Evolutionary conservation across 2,888 invertebrate species (phyloP), one percentile per base, ranked within the genome.

Genomic region (Coecobrya sp.): DNA sequence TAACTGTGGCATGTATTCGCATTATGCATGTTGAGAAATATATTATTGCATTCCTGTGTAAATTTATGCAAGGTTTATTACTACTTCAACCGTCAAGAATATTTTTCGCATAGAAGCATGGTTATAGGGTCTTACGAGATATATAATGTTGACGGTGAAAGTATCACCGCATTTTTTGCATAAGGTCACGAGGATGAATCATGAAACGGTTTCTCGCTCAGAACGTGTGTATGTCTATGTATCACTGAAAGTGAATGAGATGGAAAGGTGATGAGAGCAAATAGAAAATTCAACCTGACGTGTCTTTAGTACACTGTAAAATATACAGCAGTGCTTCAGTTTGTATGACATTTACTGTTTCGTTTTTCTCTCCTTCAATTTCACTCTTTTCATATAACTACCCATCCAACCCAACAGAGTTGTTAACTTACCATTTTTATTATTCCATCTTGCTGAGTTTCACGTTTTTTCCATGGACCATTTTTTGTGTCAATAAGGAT

Each of bases 241-340:
- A 19, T 59, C 59, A 8, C 59, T 8, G 19, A 59, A 22, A 59
- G 59, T 59, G 42, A 79, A 73, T 81, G 55, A 87, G 59, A 55
- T 87, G 79, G 86, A 70, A 73, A 55, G 70, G 45, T 73, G 85
- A 52, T 86, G 79, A 62, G 52, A 36, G 86, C 19, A 62, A 68
- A 62, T n/a, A 42, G 36, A 76, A 87, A 87, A 87, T 45, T 62
- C 36, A 13, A 0, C 25, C 25, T 25, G 79, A 87, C 87, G 59
- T 25, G 0, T 70, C 0, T 5, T 36, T 2, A 3, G 79, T 19
- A 2, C 22, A 16, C 19, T 42, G 22, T 73, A 45, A 36, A 16
- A 27, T 25, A 7, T 30, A 19, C 0, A n/a, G 65, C 0, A n/a
- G 65, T 36, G 13, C 11, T 73, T 73, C 45, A 45, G 8, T 73